Evolutionary conservation across 2,888 invertebrate species (phyloP), one percentile per base, ranked within the genome.

Genomic region (Erebia epiphron): DNA sequence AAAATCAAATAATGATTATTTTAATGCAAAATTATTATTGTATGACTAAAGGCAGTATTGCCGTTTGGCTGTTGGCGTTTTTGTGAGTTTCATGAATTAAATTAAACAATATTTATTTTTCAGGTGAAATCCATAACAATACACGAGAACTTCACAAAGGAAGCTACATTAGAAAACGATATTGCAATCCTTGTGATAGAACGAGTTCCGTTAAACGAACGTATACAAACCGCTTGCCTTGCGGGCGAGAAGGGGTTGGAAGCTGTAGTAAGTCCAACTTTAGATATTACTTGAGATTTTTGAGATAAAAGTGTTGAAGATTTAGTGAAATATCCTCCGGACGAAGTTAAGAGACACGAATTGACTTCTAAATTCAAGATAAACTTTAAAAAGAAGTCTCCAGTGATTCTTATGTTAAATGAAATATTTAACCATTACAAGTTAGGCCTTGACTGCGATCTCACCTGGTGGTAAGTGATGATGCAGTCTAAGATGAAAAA

Each of bases 111-210:
- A 61, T 21, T 50, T 57, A 46, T 43, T 69, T 78, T 82, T 1
- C 83, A 92, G 92, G 77, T 91, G 63, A 80, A 82, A 41, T 67
- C 80, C 11, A 76, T 91, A 4, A 79, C 77, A 7, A 46, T 83
- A 1, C 89, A 92, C 63, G 81, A 83, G 0, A 85, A 88, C 73
- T 91, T 85, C 72, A 83, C 56, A 43, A 56, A 7, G 54, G 56
- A 43, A 13, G 41, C 52, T 13, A n/a, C 66, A 46, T 1, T 43
- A 41, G 56, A 18, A 46, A 66, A 66, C 21, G 66, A 66, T 65
- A 64, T 92, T 43, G 89, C 88, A 0, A 61, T 90, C 0, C 75
- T 91, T 0, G 72, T 80, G 4, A 54, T 88, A 61, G 88, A 87
- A n/a, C 83, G 82, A 0, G 79, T 83, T 0, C 41, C 14, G 0